phyloP scores from a whole-genome alignment of 2,797 vertebrate genomes.

The Karalla daura region DNA sequence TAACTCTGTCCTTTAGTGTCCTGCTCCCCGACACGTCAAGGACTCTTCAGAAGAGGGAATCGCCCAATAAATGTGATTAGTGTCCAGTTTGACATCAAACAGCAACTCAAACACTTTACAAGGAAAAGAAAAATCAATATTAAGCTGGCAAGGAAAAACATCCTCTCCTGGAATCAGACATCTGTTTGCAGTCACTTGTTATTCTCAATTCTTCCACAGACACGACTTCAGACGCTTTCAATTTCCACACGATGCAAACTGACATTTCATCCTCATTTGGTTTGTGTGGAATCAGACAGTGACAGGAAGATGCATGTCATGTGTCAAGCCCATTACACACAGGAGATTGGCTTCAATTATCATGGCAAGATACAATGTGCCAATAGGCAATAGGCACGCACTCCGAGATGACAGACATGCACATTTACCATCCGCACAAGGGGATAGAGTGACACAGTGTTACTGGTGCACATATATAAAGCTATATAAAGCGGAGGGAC shows the following conservation, averaged over 20 bases:
- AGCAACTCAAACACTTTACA: too few relatives aligned
- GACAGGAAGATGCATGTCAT: slow-evolving; percentile 8
- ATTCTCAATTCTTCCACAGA: background rate
- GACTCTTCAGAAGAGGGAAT: background rate
- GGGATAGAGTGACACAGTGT: background rate
- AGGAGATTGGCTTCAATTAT: slow-evolving; percentile 36
- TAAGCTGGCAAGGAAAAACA: background rate
- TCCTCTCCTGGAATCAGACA: too few relatives aligned
- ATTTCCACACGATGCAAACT: background rate
- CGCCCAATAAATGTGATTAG: background rate
- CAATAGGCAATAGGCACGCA: background rate
- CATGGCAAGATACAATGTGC: slow-evolving; percentile 8
- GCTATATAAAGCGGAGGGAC: background rate
- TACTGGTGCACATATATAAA: background rate
- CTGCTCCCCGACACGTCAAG: background rate
- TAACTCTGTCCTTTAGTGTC: background rate
- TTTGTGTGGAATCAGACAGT: slow-evolving; percentile 1
- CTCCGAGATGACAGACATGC: background rate
- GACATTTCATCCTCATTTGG: slow-evolving; percentile 22
- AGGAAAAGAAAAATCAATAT: background rate
- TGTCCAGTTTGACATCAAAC: background rate
- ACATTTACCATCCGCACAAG: background rate
- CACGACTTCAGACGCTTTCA: background rate
- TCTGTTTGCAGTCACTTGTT: background rate
- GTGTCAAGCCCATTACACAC: slow-evolving; percentile 30